Evolutionary conservation across 2,113 vertebrate genomes (phyloP), one percentile per base, ranked within the genome.

Genomic region (Toxotes chatareus): DNA sequence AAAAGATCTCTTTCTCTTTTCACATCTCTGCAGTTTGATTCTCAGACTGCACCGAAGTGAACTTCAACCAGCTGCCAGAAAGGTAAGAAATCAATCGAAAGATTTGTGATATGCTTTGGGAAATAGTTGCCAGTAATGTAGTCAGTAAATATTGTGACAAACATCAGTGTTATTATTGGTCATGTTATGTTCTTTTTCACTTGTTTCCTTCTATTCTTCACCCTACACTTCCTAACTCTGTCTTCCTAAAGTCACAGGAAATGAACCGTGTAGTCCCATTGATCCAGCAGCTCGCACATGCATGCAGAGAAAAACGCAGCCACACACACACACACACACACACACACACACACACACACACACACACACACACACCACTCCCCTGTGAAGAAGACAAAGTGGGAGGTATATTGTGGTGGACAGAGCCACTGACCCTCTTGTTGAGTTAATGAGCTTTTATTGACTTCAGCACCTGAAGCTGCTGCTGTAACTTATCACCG

Each of bases 391-490:
- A 87, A 91, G 93, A 93, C 88, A 77, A 88, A 92, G 91, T 91
- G 83, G 86, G 79, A 86, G 76, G 81, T 73, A 77, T 85, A 94
- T 93, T 82, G 83, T 53, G 60, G 64, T 53, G 76, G 91, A 93
- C 84, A 65, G 72, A 89, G 82, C 89, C 85, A 85, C 90, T 89
- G 92, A 93, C 92, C 91, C 88, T 72, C 91, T 86, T 79, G 85
- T 87, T 89, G 88, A 87, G 88, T 83, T 94, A 94, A 94, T 94
- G 92, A 93, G 92, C 84, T 88, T 93, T 94, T 94, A 94, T 94
- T 93, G 93, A 94, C 92, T 90, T 21, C 76, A 87, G 88, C 87
- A 91, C 87, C 92, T 91, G 91, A 83, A 89, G 88, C 86, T 83
- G 70, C 88, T 83, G 87, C 89, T 84, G 89, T 74, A 93, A 93